phyloP scores from a whole-genome alignment of 1,140 invertebrate species.

The Euglossa dilemma region DNA sequence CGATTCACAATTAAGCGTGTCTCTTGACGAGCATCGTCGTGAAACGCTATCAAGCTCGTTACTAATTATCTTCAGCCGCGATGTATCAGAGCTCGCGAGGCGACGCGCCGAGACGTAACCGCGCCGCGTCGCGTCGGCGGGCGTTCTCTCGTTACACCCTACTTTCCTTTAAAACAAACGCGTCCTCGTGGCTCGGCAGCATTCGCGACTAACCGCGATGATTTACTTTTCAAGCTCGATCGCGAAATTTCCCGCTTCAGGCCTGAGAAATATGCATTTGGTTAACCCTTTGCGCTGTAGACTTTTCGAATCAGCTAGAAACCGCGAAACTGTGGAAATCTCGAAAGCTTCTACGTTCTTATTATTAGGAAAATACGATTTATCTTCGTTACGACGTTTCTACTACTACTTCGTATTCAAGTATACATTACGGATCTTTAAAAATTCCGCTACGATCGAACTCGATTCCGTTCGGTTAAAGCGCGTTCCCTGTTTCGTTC shows the following conservation, averaged over 20 bases:
- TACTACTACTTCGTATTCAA: too few species aligned
- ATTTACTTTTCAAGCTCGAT: not conserved
- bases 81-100: not conserved
- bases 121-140: too few species aligned
- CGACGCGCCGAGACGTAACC: constrained; percentile 1
- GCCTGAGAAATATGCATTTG: too few species aligned
- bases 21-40: not conserved
- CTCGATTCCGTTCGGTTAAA: not conserved
- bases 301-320: too few species aligned
- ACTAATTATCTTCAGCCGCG: constrained; percentile 22
- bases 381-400: too few species aligned
- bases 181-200: too few species aligned
- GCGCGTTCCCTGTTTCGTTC: not conserved
- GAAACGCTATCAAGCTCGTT: constrained; percentile 20
- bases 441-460: not conserved
- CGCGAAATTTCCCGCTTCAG: too few species aligned
- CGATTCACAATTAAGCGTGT: constrained; percentile 51
- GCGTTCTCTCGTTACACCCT: not conserved
- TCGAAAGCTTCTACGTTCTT: too few species aligned
- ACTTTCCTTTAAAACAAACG: not conserved
- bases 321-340: too few species aligned
- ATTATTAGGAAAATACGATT: too few species aligned
- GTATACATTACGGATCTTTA: too few species aligned
- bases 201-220: not conserved
- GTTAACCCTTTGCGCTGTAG: too few species aligned